Conservation (phyloP, 2,797 vertebrate genomes). For the Megalops cyprinoides region DNA sequence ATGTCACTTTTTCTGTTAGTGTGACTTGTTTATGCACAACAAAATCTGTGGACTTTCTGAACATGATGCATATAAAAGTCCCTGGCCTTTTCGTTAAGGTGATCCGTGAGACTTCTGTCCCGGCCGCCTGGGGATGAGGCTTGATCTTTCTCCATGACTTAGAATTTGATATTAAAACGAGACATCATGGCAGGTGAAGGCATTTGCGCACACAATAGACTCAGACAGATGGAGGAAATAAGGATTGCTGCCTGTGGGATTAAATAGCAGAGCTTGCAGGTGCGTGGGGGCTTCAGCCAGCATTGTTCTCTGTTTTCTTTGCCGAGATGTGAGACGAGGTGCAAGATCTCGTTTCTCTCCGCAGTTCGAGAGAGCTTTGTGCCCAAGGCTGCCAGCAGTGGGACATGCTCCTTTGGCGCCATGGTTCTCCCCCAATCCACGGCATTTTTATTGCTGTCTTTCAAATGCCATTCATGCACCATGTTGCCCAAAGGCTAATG, state of each 20-base stretch:
- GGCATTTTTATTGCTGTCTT: neutral
- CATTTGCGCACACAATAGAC: slow-evolving; percentile 25
- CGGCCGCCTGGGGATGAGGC: neutral
- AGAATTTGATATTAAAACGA: slow-evolving; percentile 29
- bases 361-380: neutral
- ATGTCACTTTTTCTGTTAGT: slow-evolving; percentile 16
- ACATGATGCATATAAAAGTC: neutral
- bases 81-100: neutral
- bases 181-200: slow-evolving; percentile 6
- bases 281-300: neutral
- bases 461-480: neutral
- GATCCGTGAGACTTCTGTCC: neutral
- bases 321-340: neutral
- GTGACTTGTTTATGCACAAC: neutral
- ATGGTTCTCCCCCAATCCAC: neutral
- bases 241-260: neutral
- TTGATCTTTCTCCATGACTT: neutral
- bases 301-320: neutral
- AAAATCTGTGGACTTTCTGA: neutral
- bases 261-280: neutral
- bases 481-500: neutral
- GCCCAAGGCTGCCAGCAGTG: neutral
- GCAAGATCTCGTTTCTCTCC: neutral
- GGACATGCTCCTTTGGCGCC: neutral
- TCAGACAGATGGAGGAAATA: neutral